Conservation (phyloP, 2,113 vertebrate genomes). For the Scomber japonicus region DNA sequence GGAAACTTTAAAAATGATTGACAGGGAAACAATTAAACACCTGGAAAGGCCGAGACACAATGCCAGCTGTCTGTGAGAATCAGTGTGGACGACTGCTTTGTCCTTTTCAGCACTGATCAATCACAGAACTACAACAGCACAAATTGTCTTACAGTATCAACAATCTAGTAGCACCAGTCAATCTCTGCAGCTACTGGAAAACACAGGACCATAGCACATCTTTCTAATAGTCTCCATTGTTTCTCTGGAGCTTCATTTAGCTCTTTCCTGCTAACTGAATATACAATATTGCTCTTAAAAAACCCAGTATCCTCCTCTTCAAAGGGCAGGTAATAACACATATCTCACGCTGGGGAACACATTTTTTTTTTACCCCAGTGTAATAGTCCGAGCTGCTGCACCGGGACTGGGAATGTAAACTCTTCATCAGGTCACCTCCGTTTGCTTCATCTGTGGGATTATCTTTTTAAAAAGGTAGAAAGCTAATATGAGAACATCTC, state of each 20-base stretch:
- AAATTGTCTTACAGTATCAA: constrained; percentile 42
- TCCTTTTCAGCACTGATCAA: constrained; percentile 1
- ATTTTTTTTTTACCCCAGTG: background rate
- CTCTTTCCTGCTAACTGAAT: background rate
- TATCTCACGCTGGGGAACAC: constrained; percentile 25
- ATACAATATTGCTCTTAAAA: background rate
- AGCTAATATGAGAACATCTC: background rate
- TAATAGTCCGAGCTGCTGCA: background rate
- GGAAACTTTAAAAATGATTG: background rate
- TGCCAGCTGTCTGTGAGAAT: constrained; percentile 1
- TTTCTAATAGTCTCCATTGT: background rate
- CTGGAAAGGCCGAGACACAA: background rate
- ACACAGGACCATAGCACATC: constrained; percentile 17
- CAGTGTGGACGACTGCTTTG: constrained; percentile 16
- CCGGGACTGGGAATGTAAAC: constrained; percentile 66
- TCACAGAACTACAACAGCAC: constrained; percentile 50
- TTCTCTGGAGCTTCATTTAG: background rate
- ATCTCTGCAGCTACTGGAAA: constrained; percentile 22
- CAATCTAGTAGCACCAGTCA: constrained; percentile 37
- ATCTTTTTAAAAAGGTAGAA: constrained; percentile 7
- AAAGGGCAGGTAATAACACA: constrained; percentile 37
- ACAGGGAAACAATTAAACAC: constrained; percentile 3
- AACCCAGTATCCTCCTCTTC: constrained; percentile 9
- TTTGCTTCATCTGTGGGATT: constrained; percentile 16
- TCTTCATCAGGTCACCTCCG: constrained; percentile 30